Percentiles rank a stretch among this genome's conserved stretches.
Evolutionary conservation across 2,113 vertebrate genomes (phyloP).

Genomic region (Prochilodus magdalenae): DNA sequence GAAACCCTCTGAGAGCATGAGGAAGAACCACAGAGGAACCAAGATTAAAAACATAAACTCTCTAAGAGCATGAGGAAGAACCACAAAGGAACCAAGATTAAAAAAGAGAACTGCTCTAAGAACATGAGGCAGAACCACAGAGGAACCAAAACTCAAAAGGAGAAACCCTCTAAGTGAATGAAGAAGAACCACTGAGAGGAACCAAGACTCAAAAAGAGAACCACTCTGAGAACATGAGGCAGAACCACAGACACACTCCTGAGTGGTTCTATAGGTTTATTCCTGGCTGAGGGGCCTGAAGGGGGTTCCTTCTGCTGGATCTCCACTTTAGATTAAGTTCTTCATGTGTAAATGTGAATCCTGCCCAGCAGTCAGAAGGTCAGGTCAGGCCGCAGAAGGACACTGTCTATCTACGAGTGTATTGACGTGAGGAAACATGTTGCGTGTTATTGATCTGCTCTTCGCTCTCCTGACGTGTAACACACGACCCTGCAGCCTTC

Average conservation of each 20-base stretch:
- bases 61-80: too few relatives aligned
- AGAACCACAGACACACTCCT: too few relatives aligned
- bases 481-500: slow-evolving; percentile 46
- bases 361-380: slow-evolving; percentile 58
- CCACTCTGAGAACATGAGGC: too few relatives aligned
- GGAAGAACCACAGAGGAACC: not conserved
- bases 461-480: slow-evolving; percentile 62
- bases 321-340: not conserved
- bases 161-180: too few relatives aligned
- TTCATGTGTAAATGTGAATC: not conserved
- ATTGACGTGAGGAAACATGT: slow-evolving; percentile 61
- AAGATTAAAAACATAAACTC: too few relatives aligned
- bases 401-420: slow-evolving; percentile 63
- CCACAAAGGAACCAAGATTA: too few relatives aligned
- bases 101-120: too few relatives aligned
- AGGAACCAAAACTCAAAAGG: too few relatives aligned
- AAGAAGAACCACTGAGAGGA: too few relatives aligned
- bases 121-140: too few relatives aligned
- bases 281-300: not conserved
- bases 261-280: not conserved
- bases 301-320: not conserved
- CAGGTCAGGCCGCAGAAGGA: slow-evolving; percentile 53
- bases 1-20: not conserved
- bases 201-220: too few relatives aligned
- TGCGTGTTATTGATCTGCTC: slow-evolving; percentile 73